phyloP scores from a whole-genome alignment of 2,797 vertebrate species.

The Protonibea diacanthus region DNA sequence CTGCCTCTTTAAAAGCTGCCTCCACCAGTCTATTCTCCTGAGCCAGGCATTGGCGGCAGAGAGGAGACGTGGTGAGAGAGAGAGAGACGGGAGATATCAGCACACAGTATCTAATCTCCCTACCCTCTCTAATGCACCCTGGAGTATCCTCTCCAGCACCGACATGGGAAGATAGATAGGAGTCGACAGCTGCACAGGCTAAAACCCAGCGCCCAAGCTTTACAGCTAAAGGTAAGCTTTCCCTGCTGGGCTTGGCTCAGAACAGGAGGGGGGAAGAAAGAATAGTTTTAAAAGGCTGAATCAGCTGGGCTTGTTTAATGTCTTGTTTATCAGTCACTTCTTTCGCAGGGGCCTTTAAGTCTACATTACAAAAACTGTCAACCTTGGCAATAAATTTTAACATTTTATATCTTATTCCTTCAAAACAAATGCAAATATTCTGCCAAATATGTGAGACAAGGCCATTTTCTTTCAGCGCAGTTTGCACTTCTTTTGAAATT shows the following conservation, averaged over 20 bases:
- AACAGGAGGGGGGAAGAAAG: conserved; percentile 5
- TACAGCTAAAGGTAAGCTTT: conserved; percentile 50
- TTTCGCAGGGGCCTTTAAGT: background rate
- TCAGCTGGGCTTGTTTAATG: conserved; percentile 24
- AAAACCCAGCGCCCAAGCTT: conserved; percentile 52
- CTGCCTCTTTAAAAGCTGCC: conserved; percentile 63
- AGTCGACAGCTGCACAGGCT: conserved; percentile 62
- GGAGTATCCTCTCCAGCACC: conserved; percentile 68
- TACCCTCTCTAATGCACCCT: conserved; percentile 75
- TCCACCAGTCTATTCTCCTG: conserved; percentile 64
- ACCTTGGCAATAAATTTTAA: background rate
- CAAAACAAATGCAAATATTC: background rate
- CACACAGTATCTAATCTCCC: conserved; percentile 79
- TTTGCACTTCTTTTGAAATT: background rate
- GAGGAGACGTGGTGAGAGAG: conserved; percentile 51
- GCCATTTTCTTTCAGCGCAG: background rate
- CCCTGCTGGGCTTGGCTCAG: conserved; percentile 36
- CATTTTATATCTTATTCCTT: background rate
- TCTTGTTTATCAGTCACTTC: conserved; percentile 28
- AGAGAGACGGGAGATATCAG: conserved; percentile 68
- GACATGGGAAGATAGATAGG: conserved; percentile 60
- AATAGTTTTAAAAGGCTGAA: conserved; percentile 7
- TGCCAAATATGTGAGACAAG: conserved; percentile 9
- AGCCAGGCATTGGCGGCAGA: conserved; percentile 44
- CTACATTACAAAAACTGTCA: background rate